phyloP scores from a whole-genome alignment of 2,797 vertebrate genomes.

The Chloroceryle inda region DNA sequence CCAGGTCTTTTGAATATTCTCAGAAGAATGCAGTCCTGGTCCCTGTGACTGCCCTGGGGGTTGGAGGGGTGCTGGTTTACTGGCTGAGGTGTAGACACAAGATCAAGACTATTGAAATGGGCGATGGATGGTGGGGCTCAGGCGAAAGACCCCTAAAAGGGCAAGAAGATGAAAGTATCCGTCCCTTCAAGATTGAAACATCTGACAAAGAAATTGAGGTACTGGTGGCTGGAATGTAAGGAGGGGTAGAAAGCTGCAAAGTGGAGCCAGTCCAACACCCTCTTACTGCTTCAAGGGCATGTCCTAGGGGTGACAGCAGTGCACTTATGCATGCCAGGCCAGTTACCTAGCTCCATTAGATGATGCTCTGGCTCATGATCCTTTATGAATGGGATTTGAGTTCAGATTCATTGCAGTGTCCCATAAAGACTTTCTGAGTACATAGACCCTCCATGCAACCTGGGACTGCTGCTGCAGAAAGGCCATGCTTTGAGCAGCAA shows the following conservation, averaged over 20 bases:
- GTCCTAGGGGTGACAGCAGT: not conserved
- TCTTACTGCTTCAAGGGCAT: not conserved
- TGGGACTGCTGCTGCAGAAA: not conserved
- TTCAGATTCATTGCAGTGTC: not conserved
- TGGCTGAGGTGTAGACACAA: constrained; percentile 76
- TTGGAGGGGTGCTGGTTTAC: constrained; percentile 80
- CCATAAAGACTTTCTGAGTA: not conserved
- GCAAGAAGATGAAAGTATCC: constrained; percentile 77
- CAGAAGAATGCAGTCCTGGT: constrained; percentile 65
- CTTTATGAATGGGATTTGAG: not conserved
- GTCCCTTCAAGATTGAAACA: constrained; percentile 83
- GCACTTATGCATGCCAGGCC: not conserved
- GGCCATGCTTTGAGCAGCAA: fast-evolving
- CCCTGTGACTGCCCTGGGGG: constrained; percentile 70
- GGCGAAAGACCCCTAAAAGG: constrained; percentile 73
- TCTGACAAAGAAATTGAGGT: constrained; percentile 88
- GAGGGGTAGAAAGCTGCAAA: not conserved
- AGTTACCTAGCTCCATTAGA: not conserved
- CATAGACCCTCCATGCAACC: not conserved
- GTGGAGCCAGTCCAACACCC: not conserved
- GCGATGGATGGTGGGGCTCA: constrained; percentile 90
- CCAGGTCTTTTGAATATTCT: constrained; percentile 64
- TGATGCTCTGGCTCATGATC: not conserved
- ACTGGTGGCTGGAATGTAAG: not conserved
- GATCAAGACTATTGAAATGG: constrained; percentile 82